Base-by-base conservation (phyloP, 1,140 invertebrate genomes). In the Vanessa atalanta region DNA sequence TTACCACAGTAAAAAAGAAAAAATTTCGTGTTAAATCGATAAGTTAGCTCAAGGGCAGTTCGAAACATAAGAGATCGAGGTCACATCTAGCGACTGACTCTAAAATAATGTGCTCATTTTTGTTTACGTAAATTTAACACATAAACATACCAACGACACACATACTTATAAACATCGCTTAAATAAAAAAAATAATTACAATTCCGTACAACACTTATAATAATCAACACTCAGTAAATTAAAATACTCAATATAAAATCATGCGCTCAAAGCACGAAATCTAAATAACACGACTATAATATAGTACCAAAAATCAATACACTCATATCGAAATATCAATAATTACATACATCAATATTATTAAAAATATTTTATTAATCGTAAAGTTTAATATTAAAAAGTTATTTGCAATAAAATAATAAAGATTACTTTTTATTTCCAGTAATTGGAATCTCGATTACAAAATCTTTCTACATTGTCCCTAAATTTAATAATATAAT, bases 241-340 rank as follows among this genome's bases (percentile, higher is more conserved):
- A 88, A 88, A 88, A 87, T 88, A 86, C 82, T 85, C 79, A 81
- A 85, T 87, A 89, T 82, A 89, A 85, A 89, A 87, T 88, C 86
- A 90, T 90, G 85, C 88, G 89, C 90, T 92, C 83, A 88, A 80
- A 91, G 89, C 88, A 88, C 89, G 84, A 88, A 87, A 83, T 83
- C 79, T 86, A 86, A 88, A 87, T 82, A 89, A 88, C 82, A 87
- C 82, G 79, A 81, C 65, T 84, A 79, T 83, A 81, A 81, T 79
- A 82, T 84, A 84, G 73, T 83, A 87, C 79, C 82, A 83, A 81
- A 84, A 83, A 81, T 82, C 67, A 76, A 83, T 85, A 86, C 76
- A 83, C 67, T 72, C 70, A 76, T 77, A 53, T 80, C 64, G 84
- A 81, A 86, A 77, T 84, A 83, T 83, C 64, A 80, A 83, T 84